A percentile compares a stretch with the other conserved stretches of the same genome.
These are phyloP conservation scores for Argya squamiceps DNA, from an alignment of 2,797 vertebrate genomes.

Conservation along the genomic window DNA sequence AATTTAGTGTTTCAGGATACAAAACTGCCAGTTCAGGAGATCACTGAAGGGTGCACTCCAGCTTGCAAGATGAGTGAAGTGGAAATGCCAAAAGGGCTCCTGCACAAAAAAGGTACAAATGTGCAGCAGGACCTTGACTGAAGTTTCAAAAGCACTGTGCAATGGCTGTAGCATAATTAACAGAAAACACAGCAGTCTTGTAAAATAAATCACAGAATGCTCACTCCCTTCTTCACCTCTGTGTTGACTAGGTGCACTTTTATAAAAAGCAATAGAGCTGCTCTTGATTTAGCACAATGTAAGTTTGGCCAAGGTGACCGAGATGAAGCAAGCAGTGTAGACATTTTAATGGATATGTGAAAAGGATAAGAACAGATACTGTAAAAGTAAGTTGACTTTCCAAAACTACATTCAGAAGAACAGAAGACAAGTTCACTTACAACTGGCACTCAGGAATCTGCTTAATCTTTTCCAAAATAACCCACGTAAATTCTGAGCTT, in stretches of 20 bases:
- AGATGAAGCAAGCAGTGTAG: not conserved
- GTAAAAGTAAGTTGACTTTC: not conserved
- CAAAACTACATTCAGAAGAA: not conserved
- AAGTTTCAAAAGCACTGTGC: not conserved
- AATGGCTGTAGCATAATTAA: not conserved
- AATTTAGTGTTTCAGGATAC: conserved; percentile 6
- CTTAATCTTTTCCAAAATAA: not conserved
- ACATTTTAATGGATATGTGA: not conserved
- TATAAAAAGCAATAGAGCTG: not conserved
- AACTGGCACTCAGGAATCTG: not conserved
- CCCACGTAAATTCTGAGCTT: not conserved
- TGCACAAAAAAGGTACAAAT: not conserved
- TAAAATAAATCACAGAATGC: conserved; percentile 17
- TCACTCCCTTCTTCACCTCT: not conserved
- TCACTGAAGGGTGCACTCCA: not conserved
- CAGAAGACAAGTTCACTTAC: not conserved
- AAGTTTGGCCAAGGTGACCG: not conserved
- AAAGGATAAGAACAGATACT: not conserved
- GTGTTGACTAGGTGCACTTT: not conserved
- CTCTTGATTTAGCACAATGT: not conserved
- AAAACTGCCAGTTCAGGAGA: not conserved
- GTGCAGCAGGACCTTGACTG: not conserved
- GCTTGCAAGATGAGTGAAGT: not conserved
- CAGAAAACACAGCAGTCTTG: not conserved
- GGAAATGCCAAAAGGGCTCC: conserved; percentile 22